Evolutionary conservation across 2,113 vertebrate genomes (phyloP), one percentile per base, ranked within the genome.

Genomic region (Stomatorhinus ivindoensis): DNA sequence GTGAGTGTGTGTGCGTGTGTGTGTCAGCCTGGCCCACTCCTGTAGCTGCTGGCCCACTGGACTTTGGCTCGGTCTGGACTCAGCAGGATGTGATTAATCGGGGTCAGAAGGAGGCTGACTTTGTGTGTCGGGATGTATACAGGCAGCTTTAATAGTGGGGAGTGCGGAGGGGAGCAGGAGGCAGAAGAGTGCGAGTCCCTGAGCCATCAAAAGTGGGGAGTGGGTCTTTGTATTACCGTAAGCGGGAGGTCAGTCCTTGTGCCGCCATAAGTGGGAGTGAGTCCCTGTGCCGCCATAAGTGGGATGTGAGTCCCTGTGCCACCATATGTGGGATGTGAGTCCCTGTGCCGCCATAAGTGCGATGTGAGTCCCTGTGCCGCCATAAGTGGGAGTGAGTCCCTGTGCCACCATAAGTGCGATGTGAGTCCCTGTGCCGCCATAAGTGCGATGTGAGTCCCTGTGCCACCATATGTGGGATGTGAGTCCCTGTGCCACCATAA

Each of bases 71-170:
- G n/a, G 24, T 2, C 31, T 4, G 11, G 69, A 17, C 69, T 48
- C 21, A 47, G 47, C 11, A 44, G 21, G 42, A n/a, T 85, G 83
- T n/a, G 42, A 85, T 85, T 48, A 27, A 47, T 47, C 9, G 1
- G 42, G 21, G 19, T n/a, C 83, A 27, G 4, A 85, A 48, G 7
- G 44, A 47, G 24, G 21, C 44, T 48, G 69, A 24, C 27, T 76
- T 76, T 39, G 48, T 89, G 19, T 88, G 73, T 42, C 35, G 82
- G 58, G 61, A 27, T 58, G 89, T 53, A 50, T n/a, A 83, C 55
- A 50, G 87, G 83, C 35, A 48, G 51, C 39, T 10, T 44, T 76
- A 80, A 89, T 90, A 46, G 55, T 15, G 44, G 58, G 39, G 89
- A 11, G 0, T 90, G 44, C n/a, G 24, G 2, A 44, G 89, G 69